Evolutionary conservation across 1,140 invertebrate species (phyloP).

Genomic region (Mizuhopecten yessoensis): DNA sequence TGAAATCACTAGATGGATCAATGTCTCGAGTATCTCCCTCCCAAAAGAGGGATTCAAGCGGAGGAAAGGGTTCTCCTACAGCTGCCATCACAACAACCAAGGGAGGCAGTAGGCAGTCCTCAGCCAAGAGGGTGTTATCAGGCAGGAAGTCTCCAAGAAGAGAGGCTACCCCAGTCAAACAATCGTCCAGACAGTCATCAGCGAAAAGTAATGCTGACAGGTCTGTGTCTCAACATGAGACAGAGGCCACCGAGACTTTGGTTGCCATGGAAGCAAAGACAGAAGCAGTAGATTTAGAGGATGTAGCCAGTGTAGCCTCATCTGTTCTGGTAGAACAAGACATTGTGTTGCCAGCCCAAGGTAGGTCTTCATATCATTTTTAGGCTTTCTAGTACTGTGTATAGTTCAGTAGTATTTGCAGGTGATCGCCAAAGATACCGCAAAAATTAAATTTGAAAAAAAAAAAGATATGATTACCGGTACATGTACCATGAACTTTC

Average conservation of each 20-base stretch:
- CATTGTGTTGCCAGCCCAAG: conserved; percentile 55
- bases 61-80: not conserved
- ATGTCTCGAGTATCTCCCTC: not conserved
- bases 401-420: too few relatives aligned
- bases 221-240: not conserved
- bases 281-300: conserved; percentile 42
- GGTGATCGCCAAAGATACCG: too few relatives aligned
- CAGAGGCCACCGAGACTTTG: not conserved
- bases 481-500: too few relatives aligned
- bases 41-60: not conserved
- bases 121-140: conserved; percentile 7
- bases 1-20: not conserved
- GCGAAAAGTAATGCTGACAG: not conserved
- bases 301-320: conserved; percentile 53
- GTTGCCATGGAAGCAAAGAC: conserved; percentile 19
- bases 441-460: too few relatives aligned
- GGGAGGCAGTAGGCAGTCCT: not conserved
- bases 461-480: too few relatives aligned
- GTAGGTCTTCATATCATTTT: not conserved
- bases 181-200: not conserved
- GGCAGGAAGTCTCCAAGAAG: conserved; percentile 5
- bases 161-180: not conserved
- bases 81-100: not conserved
- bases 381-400: too few relatives aligned
- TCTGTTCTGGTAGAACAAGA: conserved; percentile 57